Base-by-base conservation (phyloP, 2,113 vertebrate species). In the Stercorarius parasiticus region DNA sequence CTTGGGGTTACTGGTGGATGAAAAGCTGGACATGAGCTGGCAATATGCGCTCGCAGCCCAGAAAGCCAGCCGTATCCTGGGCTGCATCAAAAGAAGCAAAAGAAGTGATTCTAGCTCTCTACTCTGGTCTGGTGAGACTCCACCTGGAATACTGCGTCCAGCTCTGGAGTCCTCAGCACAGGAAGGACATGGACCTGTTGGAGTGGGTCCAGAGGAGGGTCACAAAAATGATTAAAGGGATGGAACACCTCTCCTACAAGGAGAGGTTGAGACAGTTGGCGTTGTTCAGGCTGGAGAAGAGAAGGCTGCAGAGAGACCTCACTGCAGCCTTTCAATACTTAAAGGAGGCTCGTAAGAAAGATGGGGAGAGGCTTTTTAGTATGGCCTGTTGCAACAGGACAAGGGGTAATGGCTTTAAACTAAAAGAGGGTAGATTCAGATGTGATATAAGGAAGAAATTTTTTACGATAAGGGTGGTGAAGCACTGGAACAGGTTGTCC, bases 1-100 rank as follows among this genome's bases (percentile, higher is more conserved):
- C 6, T 47, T 42, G 15, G 10, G 3, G 1, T 2, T 40, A 3
- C 27, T 40, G 15, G 11, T 69, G 26, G 13, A 1, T 66, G 27
- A 40, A 29, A 55, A n/a, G 4, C 27, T 81, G 43, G 8, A 7
- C 9, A 4, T 32, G 45, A 74, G 18, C 27, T 1, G 0, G 8
- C 34, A 62, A 9, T 9, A 12, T 45, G 27, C 1, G 0, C 36
- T 15, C 1, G 0, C n/a, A 34, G 13, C 19, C 6, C 36, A 79
- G 26, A 45, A 6, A 10, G 27, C 43, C 70, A 78, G 3, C 10
- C 0, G 0, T 43, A 32, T 50, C 4, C 71, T 59, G 23, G 19
- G 6, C 30, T 82, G 9, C 40, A 61, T 4, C 29, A 64, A 40
- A 13, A 55, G 40, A 30, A 65, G 15, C 0, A 0, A 45, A 45